Percentiles rank a stretch among this genome's conserved stretches.
phyloP scores from a whole-genome alignment of 2,888 invertebrate genomes.

The Andrena camellia region DNA sequence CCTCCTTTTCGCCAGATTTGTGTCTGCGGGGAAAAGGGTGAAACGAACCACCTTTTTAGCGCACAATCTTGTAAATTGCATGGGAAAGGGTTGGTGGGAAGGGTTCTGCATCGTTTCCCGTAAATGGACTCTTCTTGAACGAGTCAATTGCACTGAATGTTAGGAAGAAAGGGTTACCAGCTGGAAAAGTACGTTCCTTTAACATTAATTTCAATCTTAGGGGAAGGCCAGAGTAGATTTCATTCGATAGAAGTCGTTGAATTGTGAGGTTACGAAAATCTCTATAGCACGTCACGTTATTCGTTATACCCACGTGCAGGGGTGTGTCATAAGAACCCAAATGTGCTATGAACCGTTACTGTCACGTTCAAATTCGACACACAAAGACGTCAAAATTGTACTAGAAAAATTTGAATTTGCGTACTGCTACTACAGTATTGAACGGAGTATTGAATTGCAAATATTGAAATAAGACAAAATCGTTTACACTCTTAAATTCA shows the following conservation, averaged over 20 bases:
- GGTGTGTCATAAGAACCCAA: too few relatives aligned
- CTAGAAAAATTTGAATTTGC: too few relatives aligned
- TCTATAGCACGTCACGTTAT: background rate
- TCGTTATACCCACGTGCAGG: background rate
- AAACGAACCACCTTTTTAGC: conserved; percentile 32
- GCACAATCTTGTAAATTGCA: conserved; percentile 39
- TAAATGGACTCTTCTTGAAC: background rate
- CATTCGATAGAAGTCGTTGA: background rate
- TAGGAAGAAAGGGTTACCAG: conserved; percentile 24
- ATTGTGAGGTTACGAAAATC: background rate
- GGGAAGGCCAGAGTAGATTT: background rate
- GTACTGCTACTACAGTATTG: too few relatives aligned
- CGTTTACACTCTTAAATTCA: too few relatives aligned
- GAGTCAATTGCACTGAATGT: conserved; percentile 20
- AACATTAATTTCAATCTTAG: conserved; percentile 9
- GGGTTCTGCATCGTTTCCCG: conserved; percentile 9
- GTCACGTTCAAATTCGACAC: too few relatives aligned
- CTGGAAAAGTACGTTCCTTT: conserved; percentile 8
- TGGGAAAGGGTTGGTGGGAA: conserved; percentile 35
- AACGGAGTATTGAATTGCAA: too few relatives aligned
- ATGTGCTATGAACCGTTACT: conserved; percentile 1
- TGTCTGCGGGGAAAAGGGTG: conserved; percentile 20
- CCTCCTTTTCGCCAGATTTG: conserved; percentile 34
- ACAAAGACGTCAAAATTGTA: too few relatives aligned
- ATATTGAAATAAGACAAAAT: too few relatives aligned